Percentiles rank a stretch among this genome's conserved stretches.
Evolutionary conservation across 2,888 invertebrate genomes (phyloP).

Genomic region (Deilephila porcellus): DNA sequence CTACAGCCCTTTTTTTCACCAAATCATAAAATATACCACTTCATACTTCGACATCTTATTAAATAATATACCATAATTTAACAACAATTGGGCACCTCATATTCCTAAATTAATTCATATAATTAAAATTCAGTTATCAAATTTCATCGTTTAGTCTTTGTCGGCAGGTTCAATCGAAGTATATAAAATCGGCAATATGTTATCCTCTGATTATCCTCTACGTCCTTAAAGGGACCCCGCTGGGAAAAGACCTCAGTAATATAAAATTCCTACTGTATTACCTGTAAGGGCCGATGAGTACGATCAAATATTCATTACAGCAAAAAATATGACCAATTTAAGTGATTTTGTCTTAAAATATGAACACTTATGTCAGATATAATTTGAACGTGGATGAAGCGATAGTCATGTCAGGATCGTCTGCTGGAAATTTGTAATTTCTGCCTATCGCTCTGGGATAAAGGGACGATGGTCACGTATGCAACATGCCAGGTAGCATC

Average conservation of each 20-base stretch:
- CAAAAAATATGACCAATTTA: background rate
- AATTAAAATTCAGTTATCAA: constrained; percentile 32
- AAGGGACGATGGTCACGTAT: no score
- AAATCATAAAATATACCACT: no score
- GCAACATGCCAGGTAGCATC: no score
- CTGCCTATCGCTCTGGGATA: no score
- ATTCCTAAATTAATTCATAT: constrained; percentile 33
- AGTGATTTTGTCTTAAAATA: background rate
- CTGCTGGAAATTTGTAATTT: no score
- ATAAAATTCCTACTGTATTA: background rate
- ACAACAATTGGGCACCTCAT: background rate
- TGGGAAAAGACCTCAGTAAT: background rate
- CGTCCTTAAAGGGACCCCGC: background rate
- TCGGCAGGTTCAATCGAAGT: constrained; percentile 29
- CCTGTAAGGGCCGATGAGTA: background rate
- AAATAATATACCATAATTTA: background rate
- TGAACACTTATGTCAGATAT: background rate
- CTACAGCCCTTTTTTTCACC: no score
- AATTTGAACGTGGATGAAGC: background rate
- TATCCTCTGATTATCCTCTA: background rate
- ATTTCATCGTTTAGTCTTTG: constrained; percentile 31
- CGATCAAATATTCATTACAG: constrained; percentile 3
- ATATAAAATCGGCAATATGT: background rate
- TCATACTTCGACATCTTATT: background rate
- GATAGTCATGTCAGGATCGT: no score